Evolutionary conservation across 35 echinoderm and acorn worm species (phyloP).

Genomic region (Apostichopus japonicus): DNA sequence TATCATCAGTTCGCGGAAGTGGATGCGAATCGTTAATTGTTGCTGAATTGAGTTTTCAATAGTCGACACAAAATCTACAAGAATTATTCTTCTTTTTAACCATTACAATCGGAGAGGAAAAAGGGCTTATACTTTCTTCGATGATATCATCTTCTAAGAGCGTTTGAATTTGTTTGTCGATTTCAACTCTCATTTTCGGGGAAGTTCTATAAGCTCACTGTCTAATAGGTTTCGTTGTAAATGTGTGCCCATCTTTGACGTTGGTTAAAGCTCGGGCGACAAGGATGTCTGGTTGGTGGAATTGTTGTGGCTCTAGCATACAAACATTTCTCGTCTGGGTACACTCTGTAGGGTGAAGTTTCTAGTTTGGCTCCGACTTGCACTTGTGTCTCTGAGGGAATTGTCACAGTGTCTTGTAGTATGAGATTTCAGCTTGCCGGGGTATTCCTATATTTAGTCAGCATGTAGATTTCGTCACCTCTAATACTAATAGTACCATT

Average conservation of each 20-base stretch:
- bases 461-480: not conserved
- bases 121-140: slow-evolving; percentile 59
- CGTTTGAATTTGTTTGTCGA: slow-evolving; percentile 55
- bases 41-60: slow-evolving; percentile 9
- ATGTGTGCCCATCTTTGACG: not conserved
- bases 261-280: not conserved
- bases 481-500: not conserved
- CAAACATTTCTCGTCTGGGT: not conserved
- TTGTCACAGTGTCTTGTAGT: not conserved
- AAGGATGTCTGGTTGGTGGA: not conserved
- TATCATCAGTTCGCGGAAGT: slow-evolving; percentile 41
- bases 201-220: slow-evolving; percentile 20
- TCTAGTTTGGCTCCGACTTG: not conserved
- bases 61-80: slow-evolving; percentile 52
- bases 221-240: not conserved
- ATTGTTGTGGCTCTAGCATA: not conserved
- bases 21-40: slow-evolving; percentile 47
- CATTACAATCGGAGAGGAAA: slow-evolving; percentile 56
- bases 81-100: slow-evolving; percentile 59
- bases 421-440: not conserved
- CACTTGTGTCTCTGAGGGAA: slow-evolving; percentile 5
- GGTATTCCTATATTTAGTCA: not conserved
- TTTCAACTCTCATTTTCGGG: slow-evolving; percentile 25
- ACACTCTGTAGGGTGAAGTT: not conserved
- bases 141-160: slow-evolving; percentile 47